A percentile compares a stretch with the other conserved stretches of the same genome.
Conservation (phyloP, 2,113 vertebrate species). For the Podiceps cristatus region DNA sequence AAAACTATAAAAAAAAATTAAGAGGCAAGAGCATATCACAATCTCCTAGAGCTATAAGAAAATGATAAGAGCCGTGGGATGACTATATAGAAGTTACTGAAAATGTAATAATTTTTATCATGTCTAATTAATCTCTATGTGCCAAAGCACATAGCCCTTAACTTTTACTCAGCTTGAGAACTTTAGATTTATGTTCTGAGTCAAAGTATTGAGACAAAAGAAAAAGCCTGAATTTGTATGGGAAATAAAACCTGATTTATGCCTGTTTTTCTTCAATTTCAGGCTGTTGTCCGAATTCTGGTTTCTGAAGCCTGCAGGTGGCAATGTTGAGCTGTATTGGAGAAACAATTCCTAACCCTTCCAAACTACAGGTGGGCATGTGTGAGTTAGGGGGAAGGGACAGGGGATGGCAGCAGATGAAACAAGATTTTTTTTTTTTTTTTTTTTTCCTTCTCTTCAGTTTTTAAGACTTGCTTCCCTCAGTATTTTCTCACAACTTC, state of each 20-base stretch:
- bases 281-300: background rate
- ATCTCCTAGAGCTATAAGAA: conserved; percentile 5
- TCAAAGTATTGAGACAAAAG: background rate
- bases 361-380: background rate
- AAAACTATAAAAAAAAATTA: conserved; percentile 14
- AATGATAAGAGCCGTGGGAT: background rate
- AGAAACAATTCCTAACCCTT: background rate
- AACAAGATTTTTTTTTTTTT: background rate
- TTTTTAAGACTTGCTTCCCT: conserved; percentile 26
- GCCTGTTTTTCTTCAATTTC: background rate
- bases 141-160: background rate
- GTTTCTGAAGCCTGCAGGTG: conserved; percentile 60
- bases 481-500: background rate
- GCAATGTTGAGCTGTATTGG: conserved; percentile 59
- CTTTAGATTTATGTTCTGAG: background rate
- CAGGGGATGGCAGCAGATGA: background rate
- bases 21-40: background rate
- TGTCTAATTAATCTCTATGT: background rate
- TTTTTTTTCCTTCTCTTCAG: background rate
- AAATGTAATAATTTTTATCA: conserved; percentile 9
- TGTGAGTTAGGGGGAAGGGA: background rate
- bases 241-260: background rate
- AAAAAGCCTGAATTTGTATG: conserved; percentile 2
- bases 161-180: background rate
- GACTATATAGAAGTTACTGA: conserved; percentile 11